Evolutionary conservation across 2,113 vertebrate species (phyloP).

Genomic region (Saguinus midas): DNA sequence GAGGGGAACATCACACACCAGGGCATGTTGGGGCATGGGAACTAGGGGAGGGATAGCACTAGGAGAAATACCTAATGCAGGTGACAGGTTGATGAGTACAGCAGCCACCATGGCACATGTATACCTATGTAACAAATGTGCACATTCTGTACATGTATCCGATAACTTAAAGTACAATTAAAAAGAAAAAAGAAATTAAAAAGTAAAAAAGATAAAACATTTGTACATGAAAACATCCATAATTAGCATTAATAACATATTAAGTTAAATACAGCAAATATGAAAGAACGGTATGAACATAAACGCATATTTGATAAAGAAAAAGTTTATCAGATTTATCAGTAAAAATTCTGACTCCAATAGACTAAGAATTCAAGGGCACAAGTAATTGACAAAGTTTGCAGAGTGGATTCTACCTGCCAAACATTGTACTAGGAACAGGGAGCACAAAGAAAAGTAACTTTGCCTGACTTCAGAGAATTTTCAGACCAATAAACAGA

Average conservation of each 20-base stretch:
- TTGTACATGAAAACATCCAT: too few species aligned
- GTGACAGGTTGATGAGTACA: too few species aligned
- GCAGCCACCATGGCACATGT: too few species aligned
- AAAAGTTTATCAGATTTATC: neutral
- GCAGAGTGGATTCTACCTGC: neutral
- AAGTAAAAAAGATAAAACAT: too few species aligned
- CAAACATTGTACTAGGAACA: neutral
- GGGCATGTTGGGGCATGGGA: too few species aligned
- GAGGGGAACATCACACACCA: too few species aligned
- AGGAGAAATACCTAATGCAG: too few species aligned
- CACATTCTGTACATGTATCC: too few species aligned
- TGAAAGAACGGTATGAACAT: neutral
- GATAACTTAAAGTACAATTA: too few species aligned
- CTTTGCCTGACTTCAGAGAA: neutral
- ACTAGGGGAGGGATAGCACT: too few species aligned
- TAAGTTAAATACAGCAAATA: neutral
- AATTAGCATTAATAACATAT: neutral
- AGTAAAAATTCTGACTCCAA: neutral
- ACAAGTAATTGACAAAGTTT: neutral
- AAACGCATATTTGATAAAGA: neutral
- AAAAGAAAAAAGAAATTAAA: too few species aligned
- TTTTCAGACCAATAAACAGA: neutral
- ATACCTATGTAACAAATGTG: too few species aligned
- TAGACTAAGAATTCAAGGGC: neutral
- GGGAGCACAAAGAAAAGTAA: neutral